A percentile compares a stretch with the other conserved stretches of the same genome.
Evolutionary conservation across 2,888 invertebrate genomes (phyloP).

Genomic region (Branchipolynoe longqiensis): DNA sequence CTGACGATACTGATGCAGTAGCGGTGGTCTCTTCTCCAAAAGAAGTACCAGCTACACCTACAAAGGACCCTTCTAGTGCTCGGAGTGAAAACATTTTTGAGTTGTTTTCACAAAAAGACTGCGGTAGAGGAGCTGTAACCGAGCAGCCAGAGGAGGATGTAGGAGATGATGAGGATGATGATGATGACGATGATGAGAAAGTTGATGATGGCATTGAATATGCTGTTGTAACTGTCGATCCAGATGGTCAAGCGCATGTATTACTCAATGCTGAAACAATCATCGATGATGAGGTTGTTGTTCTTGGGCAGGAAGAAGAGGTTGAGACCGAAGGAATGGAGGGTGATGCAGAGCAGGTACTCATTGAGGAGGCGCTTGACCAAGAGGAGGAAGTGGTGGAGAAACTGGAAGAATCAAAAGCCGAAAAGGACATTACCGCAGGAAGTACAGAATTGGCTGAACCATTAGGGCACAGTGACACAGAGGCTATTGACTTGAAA

Average conservation of each 20-base stretch:
- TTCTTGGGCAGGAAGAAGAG: slow-evolving; percentile 40
- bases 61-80: slow-evolving; percentile 18
- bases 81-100: slow-evolving; percentile 43
- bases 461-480: background rate
- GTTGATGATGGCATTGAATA: slow-evolving; percentile 16
- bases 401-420: background rate
- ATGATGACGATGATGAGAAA: background rate
- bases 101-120: slow-evolving; percentile 16
- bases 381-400: background rate
- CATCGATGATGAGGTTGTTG: slow-evolving; percentile 37
- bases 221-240: slow-evolving; percentile 36
- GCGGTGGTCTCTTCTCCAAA: background rate
- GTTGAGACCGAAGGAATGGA: slow-evolving; percentile 35
- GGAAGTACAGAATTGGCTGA: background rate
- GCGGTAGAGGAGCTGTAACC: background rate
- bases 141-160: slow-evolving; percentile 1
- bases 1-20: background rate
- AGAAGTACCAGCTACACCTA: background rate
- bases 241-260: slow-evolving; percentile 43
- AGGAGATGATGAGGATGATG: background rate
- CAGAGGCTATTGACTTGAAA: background rate
- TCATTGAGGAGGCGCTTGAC: background rate
- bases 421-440: background rate
- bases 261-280: slow-evolving; percentile 30
- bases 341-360: background rate